phyloP scores from a whole-genome alignment of 2,113 vertebrate genomes.

The Lamprotornis superbus region DNA sequence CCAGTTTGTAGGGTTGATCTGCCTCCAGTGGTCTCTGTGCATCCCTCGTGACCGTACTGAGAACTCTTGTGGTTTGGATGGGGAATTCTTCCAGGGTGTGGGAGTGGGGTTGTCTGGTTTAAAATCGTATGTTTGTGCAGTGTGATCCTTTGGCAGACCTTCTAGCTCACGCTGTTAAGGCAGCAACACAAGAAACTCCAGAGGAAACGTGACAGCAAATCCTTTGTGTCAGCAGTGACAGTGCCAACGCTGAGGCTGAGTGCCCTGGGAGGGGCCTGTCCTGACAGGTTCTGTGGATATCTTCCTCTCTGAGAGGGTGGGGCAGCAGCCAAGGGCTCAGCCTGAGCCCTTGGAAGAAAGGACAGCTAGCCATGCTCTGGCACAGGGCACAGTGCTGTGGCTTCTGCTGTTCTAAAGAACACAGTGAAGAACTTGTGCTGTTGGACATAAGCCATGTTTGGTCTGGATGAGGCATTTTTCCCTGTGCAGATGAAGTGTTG shows the following conservation, averaged over 20 bases:
- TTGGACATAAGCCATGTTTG: background rate
- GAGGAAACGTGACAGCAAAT: background rate
- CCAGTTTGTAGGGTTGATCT: background rate
- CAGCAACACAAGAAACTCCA: background rate
- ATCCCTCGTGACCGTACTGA: fast-evolving
- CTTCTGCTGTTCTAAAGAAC: background rate
- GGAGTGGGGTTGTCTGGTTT: background rate
- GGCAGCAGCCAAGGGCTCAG: background rate
- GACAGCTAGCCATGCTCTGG: background rate
- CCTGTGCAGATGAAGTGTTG: background rate
- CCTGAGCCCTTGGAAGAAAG: background rate
- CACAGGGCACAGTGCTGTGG: fast-evolving
- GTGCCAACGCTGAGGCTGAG: fast-evolving
- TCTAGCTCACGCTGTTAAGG: fast-evolving
- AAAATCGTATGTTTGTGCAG: background rate
- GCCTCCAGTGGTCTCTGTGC: fast-evolving
- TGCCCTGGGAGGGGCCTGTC: background rate
- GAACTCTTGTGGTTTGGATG: fast-evolving
- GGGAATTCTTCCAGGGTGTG: background rate
- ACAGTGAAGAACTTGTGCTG: background rate
- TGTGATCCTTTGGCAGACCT: background rate
- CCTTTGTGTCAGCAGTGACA: background rate
- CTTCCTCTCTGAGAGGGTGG: fast-evolving
- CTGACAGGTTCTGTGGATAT: background rate
- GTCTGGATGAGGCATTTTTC: background rate